Evolutionary conservation across 2,113 vertebrate species (phyloP), one percentile per base, ranked within the genome.

Genomic region (Cinclus mexicanus): DNA sequence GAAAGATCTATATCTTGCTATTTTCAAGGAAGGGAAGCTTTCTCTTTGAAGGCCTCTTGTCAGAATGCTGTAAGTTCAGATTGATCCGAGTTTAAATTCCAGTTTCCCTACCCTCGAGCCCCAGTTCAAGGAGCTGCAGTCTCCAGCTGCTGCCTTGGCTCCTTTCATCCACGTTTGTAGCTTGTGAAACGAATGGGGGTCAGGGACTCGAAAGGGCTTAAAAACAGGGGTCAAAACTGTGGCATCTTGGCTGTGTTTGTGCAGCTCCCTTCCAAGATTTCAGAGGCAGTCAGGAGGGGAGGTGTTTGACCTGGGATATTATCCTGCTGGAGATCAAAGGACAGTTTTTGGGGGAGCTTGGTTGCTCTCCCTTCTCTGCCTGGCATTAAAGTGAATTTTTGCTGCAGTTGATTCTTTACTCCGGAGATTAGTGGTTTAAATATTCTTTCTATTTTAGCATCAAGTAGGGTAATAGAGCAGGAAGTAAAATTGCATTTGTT

Each of bases 31-130:
- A 90, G 50, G 72, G 85, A 55, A 74, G 61, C 49, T 75, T 88
- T 81, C 60, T 93, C 60, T 96, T 93, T 92, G 79, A 96, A 95
- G 60, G 80, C 83, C 61, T 90, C 72, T 84, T 95, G 87, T 86
- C 64, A 83, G 77, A 93, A 81, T 42, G 44, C 67, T 84, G 11
- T 35, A 78, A 21, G 64, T 71, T 76, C 83, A 87, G 35, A 28
- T 35, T 60, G 92, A 63, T 69, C 78, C 1, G 0, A 63, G 11
- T 91, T 92, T 88, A 87, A 93, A 77, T 83, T 88, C 65, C 8
- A 8, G 11, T 77, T 93, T 97, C 68, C 75, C 64, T 95, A 5
- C 84, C 29, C 78, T 69, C 33, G 19, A 90, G 72, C 63, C 65
- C 55, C 50, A 44, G 93, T n/a, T 79, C 22, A 90, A 85, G 94